Evolutionary conservation across 2,888 invertebrate species (phyloP), one percentile per base, ranked within the genome.

Genomic region (Nasonovia ribisnigri): DNA sequence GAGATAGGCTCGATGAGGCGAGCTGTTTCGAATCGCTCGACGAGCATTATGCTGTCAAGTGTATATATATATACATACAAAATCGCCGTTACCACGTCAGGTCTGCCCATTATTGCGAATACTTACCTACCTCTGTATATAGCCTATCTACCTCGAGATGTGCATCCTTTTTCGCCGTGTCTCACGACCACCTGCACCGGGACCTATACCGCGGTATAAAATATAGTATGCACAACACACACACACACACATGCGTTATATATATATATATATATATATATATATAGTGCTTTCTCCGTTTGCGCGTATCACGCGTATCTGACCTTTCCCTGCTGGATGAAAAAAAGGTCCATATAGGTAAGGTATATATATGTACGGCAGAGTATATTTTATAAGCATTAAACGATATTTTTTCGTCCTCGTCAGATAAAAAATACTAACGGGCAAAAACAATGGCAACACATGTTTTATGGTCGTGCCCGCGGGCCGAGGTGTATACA

Each of bases 391-490:
- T 36, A 77, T 77, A 77, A 36, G 77, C 84, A 57, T 84, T 86
- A 86, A 86, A 91, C 91, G 91, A 86, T 91, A 86, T 57, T 91
- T 91, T 91, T 91, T 92, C 51, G 88, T 92, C 42, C 36, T 88
- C 60, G 92, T 42, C 36, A 20, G 46, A 42, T 48, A 77, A 43
- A 77, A 48, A 77, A 57, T 36, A 36, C 92, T 86, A 88, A 92
- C 92, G 51, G 92, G 43, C 77, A 84, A 89, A 89, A 93, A 93
- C 93, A 93, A 93, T 93, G 93, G 93, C 88, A 77, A 92, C 92
- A 93, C 88, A 57, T 93, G 93, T 93, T 93, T 77, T 93, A 93
- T 57, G 89, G 84, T 84, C 93, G 93, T 93, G 93, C 89, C 54
- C 57, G 10, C n/a, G 57, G 89, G 88, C 89, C 46, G n/a, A 42